Percentiles rank a stretch among this genome's conserved stretches.
These are phyloP conservation scores for Syngnathus typhle DNA, from an alignment of 2,113 vertebrate species.

Conservation along the genomic window DNA sequence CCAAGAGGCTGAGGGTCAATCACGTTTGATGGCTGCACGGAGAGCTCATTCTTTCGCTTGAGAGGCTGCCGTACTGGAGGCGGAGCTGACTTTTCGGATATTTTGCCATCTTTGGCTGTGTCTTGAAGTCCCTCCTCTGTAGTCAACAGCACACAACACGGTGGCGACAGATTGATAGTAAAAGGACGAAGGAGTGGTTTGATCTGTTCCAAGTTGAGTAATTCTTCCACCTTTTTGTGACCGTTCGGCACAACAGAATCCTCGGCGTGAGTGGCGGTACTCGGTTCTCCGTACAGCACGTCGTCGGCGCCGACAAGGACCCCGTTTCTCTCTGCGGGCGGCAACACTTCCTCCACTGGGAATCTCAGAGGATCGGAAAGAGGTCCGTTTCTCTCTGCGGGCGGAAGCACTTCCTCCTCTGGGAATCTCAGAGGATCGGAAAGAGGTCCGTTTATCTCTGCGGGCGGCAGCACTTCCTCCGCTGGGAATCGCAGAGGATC, in stretches of 20 bases:
- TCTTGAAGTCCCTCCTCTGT: conserved; percentile 54
- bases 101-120: conserved; percentile 53
- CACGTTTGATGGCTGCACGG: conserved; percentile 58
- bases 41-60: conserved; percentile 77
- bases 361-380: conserved; percentile 36
- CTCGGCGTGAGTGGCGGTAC: conserved; percentile 45
- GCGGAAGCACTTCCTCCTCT: conserved; percentile 37
- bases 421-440: conserved; percentile 40
- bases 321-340: conserved; percentile 48
- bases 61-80: conserved; percentile 73
- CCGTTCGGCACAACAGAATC: conserved; percentile 27
- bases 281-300: conserved; percentile 62
- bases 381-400: conserved; percentile 47
- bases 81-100: conserved; percentile 48
- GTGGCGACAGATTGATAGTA: conserved; percentile 68
- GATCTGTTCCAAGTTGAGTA: conserved; percentile 47
- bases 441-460: conserved; percentile 43
- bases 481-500: conserved; percentile 43
- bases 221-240: conserved; percentile 43
- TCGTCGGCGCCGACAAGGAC: conserved; percentile 62
- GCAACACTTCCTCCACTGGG: conserved; percentile 41
- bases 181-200: conserved; percentile 59
- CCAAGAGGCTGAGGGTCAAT: conserved; percentile 67
- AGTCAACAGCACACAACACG: conserved; percentile 60
- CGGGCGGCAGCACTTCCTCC: conserved; percentile 39